Evolutionary conservation across 1,140 invertebrate species (phyloP), one percentile per base, ranked within the genome.

Genomic region (Elymnias hypermnestra): DNA sequence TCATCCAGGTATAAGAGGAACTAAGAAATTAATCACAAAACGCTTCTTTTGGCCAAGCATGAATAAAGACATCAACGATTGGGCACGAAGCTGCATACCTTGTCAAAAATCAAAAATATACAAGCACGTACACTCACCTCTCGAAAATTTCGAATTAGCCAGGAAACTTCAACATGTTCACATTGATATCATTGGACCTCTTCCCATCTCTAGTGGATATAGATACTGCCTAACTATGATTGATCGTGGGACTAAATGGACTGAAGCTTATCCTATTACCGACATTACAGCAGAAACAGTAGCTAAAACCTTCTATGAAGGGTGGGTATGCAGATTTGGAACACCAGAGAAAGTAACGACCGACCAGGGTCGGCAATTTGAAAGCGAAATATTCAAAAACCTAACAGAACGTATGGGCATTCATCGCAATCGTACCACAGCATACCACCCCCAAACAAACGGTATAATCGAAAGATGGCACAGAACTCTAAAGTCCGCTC

Each of bases 341-440:
- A 29, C 51, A 2, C 77, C 79, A 4, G 5, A 26, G 0, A 38
- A 9, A 5, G 68, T 88, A 5, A 86, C 74, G 0, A 83, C 72
- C 0, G 85, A 89, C 42, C 70, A 72, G 46, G 82, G 82, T 2
- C 18, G 51, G 1, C 76, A 83, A 53, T 88, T 88, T 36, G 63
- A 79, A 43, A 59, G 52, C 23, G 26, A 43, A 35, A 23, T 81
- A 14, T 75, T 71, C 21, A 47, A 38, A 25, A 7, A 25, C 2
- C 37, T 65, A 23, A 43, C 18, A 8, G 31, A 57, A 10, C 14
- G 37, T 1, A 13, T 56, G 5, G 72, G 53, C n/a, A 51, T 57
- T 19, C 18, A 26, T 7, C 40, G 28, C 7, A 17, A 53, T 3
- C 33, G 42, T n/a, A 81, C 67, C 1, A 75, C 67, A 12, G 33